phyloP scores from a whole-genome alignment of 2,797 vertebrate genomes.

The Heliangelus exortis region DNA sequence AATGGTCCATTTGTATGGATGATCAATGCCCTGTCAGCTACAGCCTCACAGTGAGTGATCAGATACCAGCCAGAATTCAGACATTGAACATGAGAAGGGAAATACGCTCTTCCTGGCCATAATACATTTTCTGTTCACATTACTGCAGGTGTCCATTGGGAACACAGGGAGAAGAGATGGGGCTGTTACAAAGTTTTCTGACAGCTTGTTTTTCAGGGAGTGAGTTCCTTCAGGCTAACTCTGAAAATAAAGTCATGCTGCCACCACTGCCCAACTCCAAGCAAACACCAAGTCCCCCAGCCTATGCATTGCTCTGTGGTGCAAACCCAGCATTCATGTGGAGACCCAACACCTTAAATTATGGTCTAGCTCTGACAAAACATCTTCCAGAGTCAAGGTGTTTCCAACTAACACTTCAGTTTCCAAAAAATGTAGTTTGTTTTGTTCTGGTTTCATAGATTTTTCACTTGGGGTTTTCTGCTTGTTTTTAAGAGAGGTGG shows the following conservation, averaged over 20 bases:
- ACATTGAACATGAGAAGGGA: neutral
- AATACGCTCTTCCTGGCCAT: neutral
- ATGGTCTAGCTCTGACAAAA: neutral
- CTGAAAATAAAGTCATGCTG: neutral
- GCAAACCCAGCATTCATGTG: neutral
- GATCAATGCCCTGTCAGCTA: neutral
- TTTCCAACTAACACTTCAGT: neutral
- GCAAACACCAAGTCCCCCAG: neutral
- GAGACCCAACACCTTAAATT: neutral
- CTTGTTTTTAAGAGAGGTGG: neutral
- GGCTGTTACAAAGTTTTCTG: neutral
- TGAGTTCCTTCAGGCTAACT: neutral
- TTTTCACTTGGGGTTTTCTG: neutral
- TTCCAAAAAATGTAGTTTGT: neutral
- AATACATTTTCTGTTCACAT: neutral
- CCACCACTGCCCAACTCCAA: neutral
- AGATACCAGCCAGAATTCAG: neutral
- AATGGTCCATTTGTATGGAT: rapidly evolving
- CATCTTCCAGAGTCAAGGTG: neutral
- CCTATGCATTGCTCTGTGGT: neutral
- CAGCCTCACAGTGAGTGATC: neutral
- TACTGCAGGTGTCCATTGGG: neutral
- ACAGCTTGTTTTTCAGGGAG: neutral
- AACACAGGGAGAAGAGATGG: neutral
- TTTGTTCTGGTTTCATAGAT: neutral